Evolutionary conservation across 2,797 vertebrate species (phyloP), one percentile per base, ranked within the genome.

Genomic region (Cyprinella venusta): DNA sequence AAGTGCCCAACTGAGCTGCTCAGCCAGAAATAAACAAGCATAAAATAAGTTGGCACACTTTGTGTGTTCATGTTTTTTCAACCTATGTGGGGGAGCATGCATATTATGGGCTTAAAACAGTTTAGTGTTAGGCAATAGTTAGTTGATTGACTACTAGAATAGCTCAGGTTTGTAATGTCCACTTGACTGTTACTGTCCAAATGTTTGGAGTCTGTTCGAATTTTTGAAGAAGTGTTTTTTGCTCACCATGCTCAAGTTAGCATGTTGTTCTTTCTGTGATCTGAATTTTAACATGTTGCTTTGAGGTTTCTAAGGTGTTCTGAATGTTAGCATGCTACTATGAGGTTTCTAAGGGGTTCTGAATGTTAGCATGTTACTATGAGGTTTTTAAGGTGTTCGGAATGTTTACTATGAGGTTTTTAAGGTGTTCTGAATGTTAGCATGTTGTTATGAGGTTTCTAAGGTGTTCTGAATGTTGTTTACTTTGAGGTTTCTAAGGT

Each of bases 1-100:
- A 59, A 82, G 61, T 26, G 38, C 33, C 54, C 21, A 54, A 45
- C 79, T 70, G 30, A 79, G 75, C 30, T 8, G 38, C 16, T 64
- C n/a, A 78, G 33, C 21, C 65, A 45, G 16, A 30, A 65, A 50
- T 36, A 52, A 67, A 65, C 42, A 5, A 6, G 12, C 52, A 36
- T n/a, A 74, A 74, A 36, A 77, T 33, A 59, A 61, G 8, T 48
- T 54, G 21, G 26, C 18, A 52, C 24, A 50, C 26, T 9, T n/a
- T 71, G 8, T 50, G 69, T 24, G 42, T 48, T 50, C 50, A 50
- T 78, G 10, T 50, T 33, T 52, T 26, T 36, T 48, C 15, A 48
- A 48, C 5, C 45, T 48, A 5, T 48, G 45, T 48, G 5, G 45
- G 45, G 45, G 5, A 48, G 45, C 15, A 48, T 67, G 64, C 19